phyloP scores from a whole-genome alignment of 1,140 invertebrate genomes.

The Neoseiulus cucumeris region DNA sequence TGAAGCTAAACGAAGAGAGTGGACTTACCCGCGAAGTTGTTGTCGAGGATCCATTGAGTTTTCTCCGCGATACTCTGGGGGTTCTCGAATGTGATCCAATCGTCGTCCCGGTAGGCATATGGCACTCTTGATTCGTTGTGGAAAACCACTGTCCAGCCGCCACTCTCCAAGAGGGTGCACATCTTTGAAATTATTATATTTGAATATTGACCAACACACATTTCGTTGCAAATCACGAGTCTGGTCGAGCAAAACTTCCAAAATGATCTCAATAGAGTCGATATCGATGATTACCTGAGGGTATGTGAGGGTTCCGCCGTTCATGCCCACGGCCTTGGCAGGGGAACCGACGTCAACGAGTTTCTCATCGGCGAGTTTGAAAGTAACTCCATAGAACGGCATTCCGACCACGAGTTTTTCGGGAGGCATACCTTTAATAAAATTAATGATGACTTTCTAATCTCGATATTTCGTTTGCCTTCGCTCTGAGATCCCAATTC shows the following conservation, averaged over 20 bases:
- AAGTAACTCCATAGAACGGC: conserved; percentile 71
- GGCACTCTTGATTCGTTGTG: conserved; percentile 50
- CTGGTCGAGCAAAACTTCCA: neutral
- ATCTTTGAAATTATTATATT: no score
- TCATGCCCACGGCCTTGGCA: conserved; percentile 39
- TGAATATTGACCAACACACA: neutral
- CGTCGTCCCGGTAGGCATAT: conserved; percentile 45
- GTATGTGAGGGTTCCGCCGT: conserved; percentile 30
- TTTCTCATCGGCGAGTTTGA: conserved; percentile 41
- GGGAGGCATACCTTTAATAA: conserved; percentile 40
- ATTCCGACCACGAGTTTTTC: conserved; percentile 68
- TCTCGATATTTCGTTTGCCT: no score
- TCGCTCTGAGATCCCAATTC: no score
- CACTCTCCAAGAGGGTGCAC: conserved; percentile 14
- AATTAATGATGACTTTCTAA: no score
- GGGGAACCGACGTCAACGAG: conserved; percentile 47
- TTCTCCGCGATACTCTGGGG: conserved; percentile 48
- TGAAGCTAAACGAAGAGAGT: no score
- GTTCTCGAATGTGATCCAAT: conserved; percentile 80
- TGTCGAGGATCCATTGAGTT: conserved; percentile 26
- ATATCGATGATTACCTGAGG: conserved; percentile 27
- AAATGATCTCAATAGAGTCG: neutral
- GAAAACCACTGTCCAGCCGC: conserved; percentile 28
- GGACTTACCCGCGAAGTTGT: neutral
- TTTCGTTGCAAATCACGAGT: neutral